Evolutionary conservation across 1,140 invertebrate species (phyloP), one percentile per base, ranked within the genome.

Genomic region (Hyles euphorbiae): DNA sequence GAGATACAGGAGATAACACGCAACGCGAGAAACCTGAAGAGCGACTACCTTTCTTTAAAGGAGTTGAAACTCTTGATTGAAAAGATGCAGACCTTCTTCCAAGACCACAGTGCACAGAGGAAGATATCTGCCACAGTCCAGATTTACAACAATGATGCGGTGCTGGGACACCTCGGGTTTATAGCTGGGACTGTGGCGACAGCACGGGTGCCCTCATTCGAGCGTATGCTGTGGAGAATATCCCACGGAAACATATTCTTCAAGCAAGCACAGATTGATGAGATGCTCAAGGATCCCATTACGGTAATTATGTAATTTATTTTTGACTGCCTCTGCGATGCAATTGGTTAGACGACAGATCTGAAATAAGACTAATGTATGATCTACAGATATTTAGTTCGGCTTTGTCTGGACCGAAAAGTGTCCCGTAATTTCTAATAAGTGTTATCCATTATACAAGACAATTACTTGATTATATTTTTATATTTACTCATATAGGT

Each of bases 41-140:
- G 94, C 59, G 98, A 98, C 81, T 98, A 93, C 80, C 90, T 97
- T 34, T 96, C 98, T 67, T 88, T 99, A 32, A 96, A 94, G 34
- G 97, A 99, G 83, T 87, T 98, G 56, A 95, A 93, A 67, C 94
- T 98, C 67, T 94, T 98, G 34, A 91, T 98, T 50, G 93, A 94
- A 65, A 98, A 98, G 83, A 97, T 96, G 2, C 96, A 97, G 84
- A 91, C 91, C 0, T 98, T 98, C 84, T 98, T 98, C 87, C 93
- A 94, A 82, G 96, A 97, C 71, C 92, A 93, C 85, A 92, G 92
- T 72, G 92, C 81, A 0, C 81, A 86, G 12, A 78, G 84, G 68
- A 90, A 73, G 70, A 89, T 81, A 56, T 90, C 79, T 90, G 94
- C 74, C 90, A 95, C 87, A 90, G 95, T 70, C 90, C 94, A 78